A percentile compares a stretch with the other conserved stretches of the same genome.
phyloP scores from a whole-genome alignment of 1,140 invertebrate genomes.

The Spodoptera litura region DNA sequence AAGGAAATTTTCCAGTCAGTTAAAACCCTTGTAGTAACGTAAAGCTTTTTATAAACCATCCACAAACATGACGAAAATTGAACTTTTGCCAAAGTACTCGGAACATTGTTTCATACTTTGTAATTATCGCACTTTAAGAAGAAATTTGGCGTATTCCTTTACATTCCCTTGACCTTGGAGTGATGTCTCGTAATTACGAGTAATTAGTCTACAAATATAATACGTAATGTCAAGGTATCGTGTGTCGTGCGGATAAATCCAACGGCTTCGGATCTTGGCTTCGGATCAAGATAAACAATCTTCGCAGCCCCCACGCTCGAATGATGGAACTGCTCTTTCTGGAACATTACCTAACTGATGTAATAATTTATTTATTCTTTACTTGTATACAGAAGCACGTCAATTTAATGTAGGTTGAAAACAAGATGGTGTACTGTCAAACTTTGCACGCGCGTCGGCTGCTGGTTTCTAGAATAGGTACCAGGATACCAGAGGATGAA shows the following conservation, averaged over 20 bases:
- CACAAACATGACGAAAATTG: conserved; percentile 26
- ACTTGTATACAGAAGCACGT: conserved; percentile 21
- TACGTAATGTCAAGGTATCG: conserved; percentile 63
- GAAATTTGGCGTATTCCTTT: conserved; percentile 19
- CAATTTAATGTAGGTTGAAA: not conserved
- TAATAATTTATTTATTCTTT: conserved; percentile 47
- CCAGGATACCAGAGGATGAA: not conserved
- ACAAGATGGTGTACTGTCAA: not conserved
- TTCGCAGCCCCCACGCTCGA: conserved; percentile 45
- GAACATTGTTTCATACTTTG: conserved; percentile 14
- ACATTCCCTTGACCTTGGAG: conserved; percentile 45
- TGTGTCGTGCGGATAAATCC: conserved; percentile 57
- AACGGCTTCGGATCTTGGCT: conserved; percentile 59
- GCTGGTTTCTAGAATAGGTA: not conserved
- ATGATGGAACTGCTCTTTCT: conserved; percentile 55
- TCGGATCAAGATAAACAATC: conserved; percentile 67
- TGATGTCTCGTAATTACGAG: conserved; percentile 51
- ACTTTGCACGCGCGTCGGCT: conserved; percentile 4
- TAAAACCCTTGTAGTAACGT: conserved; percentile 27
- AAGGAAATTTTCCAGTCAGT: conserved; percentile 7
- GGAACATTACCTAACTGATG: conserved; percentile 47
- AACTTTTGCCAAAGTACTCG: conserved; percentile 33
- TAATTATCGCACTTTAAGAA: conserved; percentile 36
- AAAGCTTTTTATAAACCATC: conserved; percentile 23
- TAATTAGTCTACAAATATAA: conserved; percentile 57